Evolutionary conservation across 2,113 vertebrate genomes (phyloP), one percentile per base, ranked within the genome.

Genomic region (Murina feae): DNA sequence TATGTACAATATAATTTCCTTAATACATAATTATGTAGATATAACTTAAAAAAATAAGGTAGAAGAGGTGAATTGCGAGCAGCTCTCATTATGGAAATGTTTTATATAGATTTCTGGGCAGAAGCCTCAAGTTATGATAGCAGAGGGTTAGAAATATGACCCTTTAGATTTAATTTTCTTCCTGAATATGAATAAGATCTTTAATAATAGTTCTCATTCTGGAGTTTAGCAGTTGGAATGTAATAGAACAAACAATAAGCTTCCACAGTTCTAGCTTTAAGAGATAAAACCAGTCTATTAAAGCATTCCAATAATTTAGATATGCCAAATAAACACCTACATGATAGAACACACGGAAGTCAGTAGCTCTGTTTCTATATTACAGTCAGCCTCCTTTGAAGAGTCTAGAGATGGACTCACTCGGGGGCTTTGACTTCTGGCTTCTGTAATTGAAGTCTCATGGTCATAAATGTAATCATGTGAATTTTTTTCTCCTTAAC

Each of bases 271-370:
- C 2, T 76, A 96, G 51, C 75, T 91, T 66, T 58, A 51, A 93
- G 49, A 96, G 72, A 63, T 94, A 97, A 97, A 96, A 81, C 17
- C 75, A 9, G 65, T 81, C 83, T 2, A 8, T 94, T 95, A 96
- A 96, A 96, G 96, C 95, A 97, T 97, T 65, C 55, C 66, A 95
- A 51, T 16, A 21, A 91, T 96, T 97, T 95, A 96, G 86, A 96
- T 89, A 74, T 95, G 94, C 72, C 35, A 92, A 32, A 69, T 93
- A 97, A 97, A 92, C 13, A 97, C 88, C 93, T 91, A 92, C 25
- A 66, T 69, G 89, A 92, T 68, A 94, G n/a, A 96, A 69, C 86
- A 11, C 58, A 32, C 14, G 42, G 75, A 93, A 93, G 9, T 60
- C 72, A 84, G 90, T 42, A 90, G 53, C 72, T 97, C 39, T 20